Percentiles rank a stretch among this genome's conserved stretches.
Conservation (phyloP, 2,888 invertebrate genomes). For the Diaperis boleti region DNA sequence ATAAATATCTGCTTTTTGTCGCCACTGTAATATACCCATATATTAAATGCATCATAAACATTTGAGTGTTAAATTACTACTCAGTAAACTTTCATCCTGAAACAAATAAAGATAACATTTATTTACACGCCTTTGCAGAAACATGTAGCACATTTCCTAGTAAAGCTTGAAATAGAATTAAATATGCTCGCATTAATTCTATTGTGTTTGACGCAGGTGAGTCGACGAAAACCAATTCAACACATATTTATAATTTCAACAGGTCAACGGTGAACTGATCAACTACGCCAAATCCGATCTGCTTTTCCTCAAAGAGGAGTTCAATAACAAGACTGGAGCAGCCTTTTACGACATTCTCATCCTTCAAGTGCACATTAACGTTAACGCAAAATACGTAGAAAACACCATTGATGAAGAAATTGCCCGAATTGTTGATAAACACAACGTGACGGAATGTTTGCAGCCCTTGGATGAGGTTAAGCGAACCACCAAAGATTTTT, state of each 20-base stretch:
- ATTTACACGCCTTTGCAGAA: background rate
- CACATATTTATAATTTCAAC: background rate
- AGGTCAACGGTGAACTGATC: background rate
- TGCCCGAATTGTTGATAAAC: background rate
- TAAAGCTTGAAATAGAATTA: background rate
- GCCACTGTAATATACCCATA: background rate
- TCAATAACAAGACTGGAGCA: background rate
- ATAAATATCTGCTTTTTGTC: slow-evolving; percentile 26
- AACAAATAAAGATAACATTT: background rate
- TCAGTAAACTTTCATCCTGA: background rate
- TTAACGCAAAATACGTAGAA: slow-evolving; percentile 6
- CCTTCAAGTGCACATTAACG: slow-evolving; percentile 7
- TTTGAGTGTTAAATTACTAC: background rate
- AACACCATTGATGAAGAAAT: slow-evolving; percentile 3
- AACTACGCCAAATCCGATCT: background rate
- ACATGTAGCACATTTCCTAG: background rate
- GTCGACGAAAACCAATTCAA: background rate
- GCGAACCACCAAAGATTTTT: background rate
- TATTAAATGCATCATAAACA: background rate
- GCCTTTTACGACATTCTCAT: slow-evolving; percentile 3
- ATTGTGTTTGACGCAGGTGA: background rate
- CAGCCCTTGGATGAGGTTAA: background rate
- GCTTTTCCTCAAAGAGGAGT: background rate
- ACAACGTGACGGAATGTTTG: background rate
- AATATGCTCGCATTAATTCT: background rate